phyloP scores from a whole-genome alignment of 2,113 vertebrate species.

The Festucalex cinctus region DNA sequence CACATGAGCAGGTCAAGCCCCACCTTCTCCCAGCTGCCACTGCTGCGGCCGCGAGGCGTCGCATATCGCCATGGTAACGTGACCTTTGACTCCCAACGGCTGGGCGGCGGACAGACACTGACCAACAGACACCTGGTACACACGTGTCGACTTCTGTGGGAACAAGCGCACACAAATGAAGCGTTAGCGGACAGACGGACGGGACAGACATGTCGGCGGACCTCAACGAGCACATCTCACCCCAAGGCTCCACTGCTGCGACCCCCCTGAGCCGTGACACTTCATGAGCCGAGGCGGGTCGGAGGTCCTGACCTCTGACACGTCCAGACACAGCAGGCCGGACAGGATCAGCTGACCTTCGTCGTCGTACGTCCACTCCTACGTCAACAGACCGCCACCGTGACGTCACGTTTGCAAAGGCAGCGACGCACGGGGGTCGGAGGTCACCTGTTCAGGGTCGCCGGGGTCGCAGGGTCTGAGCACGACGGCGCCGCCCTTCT shows the following conservation, averaged over 20 bases:
- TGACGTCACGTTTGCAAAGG: background rate
- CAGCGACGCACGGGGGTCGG: background rate
- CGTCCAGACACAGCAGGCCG: conserved; percentile 88
- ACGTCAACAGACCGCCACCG: background rate
- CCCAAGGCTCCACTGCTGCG: conserved; percentile 92
- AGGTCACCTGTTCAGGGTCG: conserved; percentile 84
- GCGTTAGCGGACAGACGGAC: too few relatives aligned
- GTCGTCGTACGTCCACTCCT: conserved; percentile 91
- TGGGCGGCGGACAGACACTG: conserved; percentile 84
- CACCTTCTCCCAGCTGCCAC: conserved; percentile 79
- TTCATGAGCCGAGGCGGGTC: conserved; percentile 95
- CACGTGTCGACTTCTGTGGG: conserved; percentile 80
- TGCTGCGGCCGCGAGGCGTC: conserved; percentile 82
- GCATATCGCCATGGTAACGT: conserved; percentile 90
- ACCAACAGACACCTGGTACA: conserved; percentile 94
- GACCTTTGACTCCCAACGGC: conserved; percentile 76
- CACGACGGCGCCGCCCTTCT: conserved; percentile 88
- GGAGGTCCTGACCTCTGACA: conserved; percentile 84
- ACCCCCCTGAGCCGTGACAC: conserved; percentile 92
- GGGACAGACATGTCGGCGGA: too few relatives aligned
- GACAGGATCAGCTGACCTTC: conserved; percentile 88
- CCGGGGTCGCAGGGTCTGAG: conserved; percentile 80
- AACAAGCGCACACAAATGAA: background rate
- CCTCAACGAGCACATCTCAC: conserved; percentile 56
- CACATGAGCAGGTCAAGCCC: background rate